Percentiles rank a stretch among this genome's conserved stretches.
Evolutionary conservation across 2,888 invertebrate genomes (phyloP).

Genomic region (Hypomecis punctinalis): DNA sequence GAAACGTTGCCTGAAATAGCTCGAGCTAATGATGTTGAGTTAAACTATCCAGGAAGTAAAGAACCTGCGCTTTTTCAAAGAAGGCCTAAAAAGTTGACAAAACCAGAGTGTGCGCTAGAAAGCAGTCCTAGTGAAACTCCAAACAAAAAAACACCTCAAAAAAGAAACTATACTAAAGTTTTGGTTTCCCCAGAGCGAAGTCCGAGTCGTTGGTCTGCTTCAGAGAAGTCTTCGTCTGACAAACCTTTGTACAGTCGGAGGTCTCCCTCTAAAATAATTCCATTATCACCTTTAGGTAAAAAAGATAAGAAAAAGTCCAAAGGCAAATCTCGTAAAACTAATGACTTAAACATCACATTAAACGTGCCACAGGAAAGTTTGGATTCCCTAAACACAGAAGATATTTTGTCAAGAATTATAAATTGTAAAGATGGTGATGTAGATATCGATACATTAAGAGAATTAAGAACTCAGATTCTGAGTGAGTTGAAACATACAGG

Average conservation of each 20-base stretch:
- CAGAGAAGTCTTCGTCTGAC: conserved; percentile 43
- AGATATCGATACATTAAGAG: conserved; percentile 78
- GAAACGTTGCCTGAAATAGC: conserved; percentile 75
- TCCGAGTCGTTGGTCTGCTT: conserved; percentile 50
- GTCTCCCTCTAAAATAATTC: conserved; percentile 59
- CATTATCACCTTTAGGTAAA: conserved; percentile 61
- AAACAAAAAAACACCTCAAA: conserved; percentile 36
- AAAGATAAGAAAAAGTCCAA: conserved; percentile 69
- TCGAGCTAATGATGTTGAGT: conserved; percentile 65
- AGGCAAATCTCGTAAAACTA: conserved; percentile 51
- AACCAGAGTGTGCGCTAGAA: conserved; percentile 38
- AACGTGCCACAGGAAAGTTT: conserved; percentile 77
- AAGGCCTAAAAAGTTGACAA: conserved; percentile 62
- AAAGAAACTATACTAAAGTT: conserved; percentile 70
- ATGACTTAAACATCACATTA: conserved; percentile 75
- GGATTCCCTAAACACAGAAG: conserved; percentile 71
- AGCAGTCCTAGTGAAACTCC: conserved; percentile 16
- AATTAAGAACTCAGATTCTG: conserved; percentile 76
- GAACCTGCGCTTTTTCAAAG: conserved; percentile 78
- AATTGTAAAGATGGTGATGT: conserved; percentile 76
- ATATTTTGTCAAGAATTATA: conserved; percentile 76
- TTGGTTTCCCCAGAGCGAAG: conserved; percentile 70
- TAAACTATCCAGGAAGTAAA: conserved; percentile 68
- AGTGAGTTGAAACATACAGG: conserved; percentile 78
- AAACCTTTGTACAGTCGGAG: conserved; percentile 66